phyloP scores from a whole-genome alignment of 2,888 invertebrate genomes.

The Mesorhabditis spiculigera region DNA sequence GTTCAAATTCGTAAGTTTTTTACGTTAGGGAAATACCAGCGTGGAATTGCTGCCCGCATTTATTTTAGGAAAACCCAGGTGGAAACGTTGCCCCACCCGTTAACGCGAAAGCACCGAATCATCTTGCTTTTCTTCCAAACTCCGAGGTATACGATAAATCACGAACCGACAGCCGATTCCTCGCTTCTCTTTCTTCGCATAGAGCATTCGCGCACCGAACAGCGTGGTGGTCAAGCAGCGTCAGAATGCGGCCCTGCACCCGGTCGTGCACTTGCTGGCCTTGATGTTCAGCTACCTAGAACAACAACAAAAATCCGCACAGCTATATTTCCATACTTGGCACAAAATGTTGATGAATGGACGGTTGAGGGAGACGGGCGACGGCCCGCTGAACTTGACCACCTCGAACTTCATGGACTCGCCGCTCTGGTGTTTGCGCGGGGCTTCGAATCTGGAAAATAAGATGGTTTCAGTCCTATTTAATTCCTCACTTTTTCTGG shows the following conservation, averaged over 20 bases:
- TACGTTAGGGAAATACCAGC: too few species aligned
- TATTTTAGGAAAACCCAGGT: too few species aligned
- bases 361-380: slow-evolving; percentile 53
- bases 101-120: too few species aligned
- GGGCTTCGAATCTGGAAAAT: slow-evolving; percentile 12
- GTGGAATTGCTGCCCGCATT: too few species aligned
- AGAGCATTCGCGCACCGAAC: slow-evolving; percentile 1
- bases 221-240: neutral
- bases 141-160: too few species aligned
- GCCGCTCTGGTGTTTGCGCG: neutral
- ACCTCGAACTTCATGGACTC: slow-evolving; percentile 34
- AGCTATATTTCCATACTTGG: slow-evolving; percentile 27
- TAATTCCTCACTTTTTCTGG: neutral
- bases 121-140: too few species aligned
- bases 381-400: slow-evolving; percentile 48
- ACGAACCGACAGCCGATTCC: neutral
- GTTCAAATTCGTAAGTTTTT: too few species aligned
- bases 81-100: too few species aligned
- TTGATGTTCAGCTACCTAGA: neutral
- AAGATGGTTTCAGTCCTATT: neutral
- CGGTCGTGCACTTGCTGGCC: neutral
- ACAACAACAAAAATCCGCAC: neutral
- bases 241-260: neutral
- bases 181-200: neutral
- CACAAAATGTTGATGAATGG: slow-evolving; percentile 59